These are phyloP conservation scores for Kryptolebias ocellatus DNA, from an alignment of 2,797 vertebrate species.

Conservation along the genomic window DNA sequence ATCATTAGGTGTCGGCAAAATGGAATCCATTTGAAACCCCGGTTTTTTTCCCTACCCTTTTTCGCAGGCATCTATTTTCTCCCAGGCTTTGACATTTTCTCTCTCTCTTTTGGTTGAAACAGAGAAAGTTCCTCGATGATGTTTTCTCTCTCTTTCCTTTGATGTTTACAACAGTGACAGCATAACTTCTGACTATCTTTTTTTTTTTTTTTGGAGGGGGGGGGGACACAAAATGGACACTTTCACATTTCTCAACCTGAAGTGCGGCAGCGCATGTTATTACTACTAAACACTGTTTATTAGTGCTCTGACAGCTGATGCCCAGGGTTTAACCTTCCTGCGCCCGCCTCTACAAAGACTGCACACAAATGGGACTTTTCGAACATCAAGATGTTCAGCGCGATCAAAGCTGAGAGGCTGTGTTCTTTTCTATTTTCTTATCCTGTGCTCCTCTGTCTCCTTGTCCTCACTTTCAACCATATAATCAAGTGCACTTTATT, in stretches of 20 bases:
- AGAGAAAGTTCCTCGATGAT: slow-evolving; percentile 54
- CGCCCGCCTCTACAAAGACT: slow-evolving; percentile 37
- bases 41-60: slow-evolving; percentile 52
- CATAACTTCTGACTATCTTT: slow-evolving; percentile 49
- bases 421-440: slow-evolving; percentile 24
- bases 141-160: slow-evolving; percentile 23
- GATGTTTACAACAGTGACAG: slow-evolving; percentile 62
- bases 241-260: slow-evolving; percentile 72
- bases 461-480: slow-evolving; percentile 46
- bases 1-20: slow-evolving; percentile 69
- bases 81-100: slow-evolving; percentile 53
- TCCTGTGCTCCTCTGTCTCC: slow-evolving; percentile 39
- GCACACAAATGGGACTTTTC: slow-evolving; percentile 44
- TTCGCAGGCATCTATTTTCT: slow-evolving; percentile 58
- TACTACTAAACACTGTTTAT: slow-evolving; percentile 71
- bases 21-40: slow-evolving; percentile 58
- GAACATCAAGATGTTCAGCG: slow-evolving; percentile 34
- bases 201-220: background rate
- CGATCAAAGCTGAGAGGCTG: slow-evolving; percentile 40
- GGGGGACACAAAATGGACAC: slow-evolving; percentile 56
- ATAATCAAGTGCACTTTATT: slow-evolving; percentile 70
- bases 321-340: slow-evolving; percentile 49
- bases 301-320: slow-evolving; percentile 65
- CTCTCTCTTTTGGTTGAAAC: slow-evolving; percentile 65
- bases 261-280: slow-evolving; percentile 57